These are phyloP conservation scores for Tympanoctomys barrerae DNA, from an alignment of 2,797 vertebrate genomes.

Conservation along the genomic window DNA sequence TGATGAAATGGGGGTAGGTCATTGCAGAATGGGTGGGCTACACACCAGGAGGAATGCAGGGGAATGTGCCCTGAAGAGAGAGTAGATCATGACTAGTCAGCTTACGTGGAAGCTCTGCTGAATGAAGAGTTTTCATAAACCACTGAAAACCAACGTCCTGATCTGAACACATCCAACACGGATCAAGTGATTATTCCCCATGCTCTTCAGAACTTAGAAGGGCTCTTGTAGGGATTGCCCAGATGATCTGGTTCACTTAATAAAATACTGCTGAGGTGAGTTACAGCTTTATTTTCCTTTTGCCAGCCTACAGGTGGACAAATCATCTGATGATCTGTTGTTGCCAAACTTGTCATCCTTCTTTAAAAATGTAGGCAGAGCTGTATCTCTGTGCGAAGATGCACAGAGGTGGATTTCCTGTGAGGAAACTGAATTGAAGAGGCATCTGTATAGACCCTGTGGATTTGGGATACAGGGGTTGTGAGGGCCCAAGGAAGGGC, in stretches of 20 bases:
- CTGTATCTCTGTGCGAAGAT: too few species aligned
- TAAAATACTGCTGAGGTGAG: neutral
- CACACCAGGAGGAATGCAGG: too few species aligned
- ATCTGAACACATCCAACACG: neutral
- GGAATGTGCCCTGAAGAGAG: neutral
- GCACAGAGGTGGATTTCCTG: too few species aligned
- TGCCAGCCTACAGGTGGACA: neutral
- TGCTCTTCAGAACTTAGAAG: neutral
- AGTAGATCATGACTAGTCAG: accelerated
- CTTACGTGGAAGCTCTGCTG: accelerated
- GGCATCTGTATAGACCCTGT: accelerated
- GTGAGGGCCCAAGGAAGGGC: accelerated
- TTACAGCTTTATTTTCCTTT: neutral
- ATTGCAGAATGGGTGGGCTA: accelerated
- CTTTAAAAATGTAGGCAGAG: too few species aligned
- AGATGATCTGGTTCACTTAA: neutral
- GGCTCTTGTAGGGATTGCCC: neutral
- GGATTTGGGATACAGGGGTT: accelerated
- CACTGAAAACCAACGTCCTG: accelerated
- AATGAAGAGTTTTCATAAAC: accelerated
- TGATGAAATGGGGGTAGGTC: neutral
- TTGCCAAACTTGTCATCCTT: accelerated
- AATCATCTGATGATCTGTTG: accelerated
- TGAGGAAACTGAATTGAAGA: neutral
- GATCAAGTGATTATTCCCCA: neutral